Base-by-base conservation (phyloP, 2,113 vertebrate species). In the Symphodus melops region DNA sequence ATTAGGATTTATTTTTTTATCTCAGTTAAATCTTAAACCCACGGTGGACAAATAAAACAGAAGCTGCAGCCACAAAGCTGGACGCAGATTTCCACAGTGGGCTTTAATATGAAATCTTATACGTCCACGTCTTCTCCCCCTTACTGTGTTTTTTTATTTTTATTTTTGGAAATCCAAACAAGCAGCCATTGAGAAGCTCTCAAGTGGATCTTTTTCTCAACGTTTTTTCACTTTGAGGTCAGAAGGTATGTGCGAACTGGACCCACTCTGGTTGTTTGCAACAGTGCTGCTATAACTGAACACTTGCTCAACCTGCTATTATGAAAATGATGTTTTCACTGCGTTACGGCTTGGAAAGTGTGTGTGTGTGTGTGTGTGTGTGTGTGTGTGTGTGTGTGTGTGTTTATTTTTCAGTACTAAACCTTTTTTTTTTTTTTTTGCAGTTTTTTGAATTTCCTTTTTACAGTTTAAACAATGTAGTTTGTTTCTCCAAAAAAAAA, bases 221-320 rank as follows among this genome's bases (percentile, higher is more conserved):
- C 71, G 72, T 87, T 86, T 48, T 88, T 77, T 33, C 6, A 80
- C 63, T 39, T 74, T 72, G 82, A 74, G 88, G 85, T 85, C 60
- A 68, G 71, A 72, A 66, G 66, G 74, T 83, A 82, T 41, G 11
- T 83, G 79, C 72, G 39, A 89, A 86, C 72, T 84, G 69, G 68
- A 75, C 68, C 20, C 4, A 46, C 71, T 71, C 79, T 23, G 56
- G 58, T 77, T 82, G n/a, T 68, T 88, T 87, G 87, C 77, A 10
- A 86, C 83, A 81, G 74, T 46, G 37, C 46, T 25, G 65, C 89
- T 88, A 90, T 88, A 91, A 89, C 90, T 83, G 85, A 89, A 88
- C 70, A 86, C 82, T 81, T 79, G 81, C 88, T 87, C 66, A 90
- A 88, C 88, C 84, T 91, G 88, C 88, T 89, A 88, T 88, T 88